These are phyloP conservation scores for Chionis minor DNA, from an alignment of 2,113 vertebrate genomes.

Conservation along the genomic window DNA sequence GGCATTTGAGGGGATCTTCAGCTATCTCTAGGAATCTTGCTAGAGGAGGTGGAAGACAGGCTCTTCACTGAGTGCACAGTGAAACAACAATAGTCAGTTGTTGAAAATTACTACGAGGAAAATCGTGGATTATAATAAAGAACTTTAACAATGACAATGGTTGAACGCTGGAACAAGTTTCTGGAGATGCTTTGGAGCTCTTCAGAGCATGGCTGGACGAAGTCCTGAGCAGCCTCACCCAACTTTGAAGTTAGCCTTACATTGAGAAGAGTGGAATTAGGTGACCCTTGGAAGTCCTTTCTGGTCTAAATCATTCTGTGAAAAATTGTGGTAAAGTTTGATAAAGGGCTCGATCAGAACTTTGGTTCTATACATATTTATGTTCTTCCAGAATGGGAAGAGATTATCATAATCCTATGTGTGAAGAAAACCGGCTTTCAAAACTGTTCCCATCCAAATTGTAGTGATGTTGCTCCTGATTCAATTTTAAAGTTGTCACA, in stretches of 20 bases:
- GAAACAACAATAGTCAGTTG: neutral
- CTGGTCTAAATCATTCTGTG: neutral
- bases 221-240: no score
- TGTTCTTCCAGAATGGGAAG: neutral
- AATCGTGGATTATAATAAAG: neutral
- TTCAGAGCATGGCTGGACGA: neutral
- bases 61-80: neutral
- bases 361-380: neutral
- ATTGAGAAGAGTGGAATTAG: neutral
- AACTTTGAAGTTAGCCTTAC: neutral
- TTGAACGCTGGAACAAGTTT: neutral
- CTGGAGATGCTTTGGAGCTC: neutral
- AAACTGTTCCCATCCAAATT: neutral
- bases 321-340: neutral
- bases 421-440: neutral
- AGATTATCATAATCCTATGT: neutral
- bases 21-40: neutral
- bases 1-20: neutral
- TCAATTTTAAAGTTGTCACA: neutral
- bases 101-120: neutral
- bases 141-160: neutral
- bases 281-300: neutral
- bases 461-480: neutral
- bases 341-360: neutral
- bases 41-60: neutral